Evolutionary conservation across 2,888 invertebrate species (phyloP).

Genomic region (Pycnomerus fuliginosus): DNA sequence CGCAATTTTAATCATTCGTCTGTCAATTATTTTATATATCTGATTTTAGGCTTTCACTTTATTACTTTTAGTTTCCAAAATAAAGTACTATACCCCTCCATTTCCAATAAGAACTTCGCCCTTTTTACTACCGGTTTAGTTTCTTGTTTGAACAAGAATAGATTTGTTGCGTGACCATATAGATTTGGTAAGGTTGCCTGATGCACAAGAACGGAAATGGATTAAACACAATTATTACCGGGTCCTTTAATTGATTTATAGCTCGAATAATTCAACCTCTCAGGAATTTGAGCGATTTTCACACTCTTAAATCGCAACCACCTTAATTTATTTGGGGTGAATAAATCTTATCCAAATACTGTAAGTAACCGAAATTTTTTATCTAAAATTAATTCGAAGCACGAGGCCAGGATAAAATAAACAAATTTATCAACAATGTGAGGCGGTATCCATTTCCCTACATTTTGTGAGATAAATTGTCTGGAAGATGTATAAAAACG

Average conservation of each 20-base stretch:
- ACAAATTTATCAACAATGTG: neutral
- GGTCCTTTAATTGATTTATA: constrained; percentile 10
- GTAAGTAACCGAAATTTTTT: neutral
- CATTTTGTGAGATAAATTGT: neutral
- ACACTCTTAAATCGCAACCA: no score
- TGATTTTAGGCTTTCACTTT: no score
- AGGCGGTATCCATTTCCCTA: no score
- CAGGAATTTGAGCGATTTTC: neutral
- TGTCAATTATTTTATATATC: no score
- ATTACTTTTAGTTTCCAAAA: no score
- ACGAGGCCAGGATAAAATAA: neutral
- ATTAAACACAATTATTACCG: constrained; percentile 16
- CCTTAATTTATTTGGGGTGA: no score
- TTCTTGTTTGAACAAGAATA: constrained; percentile 19
- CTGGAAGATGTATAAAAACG: neutral
- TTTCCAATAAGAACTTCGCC: no score
- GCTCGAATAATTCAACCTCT: constrained; percentile 4
- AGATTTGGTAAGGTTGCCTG: constrained; percentile 7
- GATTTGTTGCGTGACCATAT: constrained; percentile 19
- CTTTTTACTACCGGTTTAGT: constrained; percentile 2
- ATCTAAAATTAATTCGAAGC: neutral
- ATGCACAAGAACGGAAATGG: constrained; percentile 7
- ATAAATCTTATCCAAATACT: no score
- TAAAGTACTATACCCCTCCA: no score
- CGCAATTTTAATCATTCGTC: no score